Percentiles rank a stretch among this genome's conserved stretches.
phyloP scores from a whole-genome alignment of 2,113 vertebrate species.

The Ia io region DNA sequence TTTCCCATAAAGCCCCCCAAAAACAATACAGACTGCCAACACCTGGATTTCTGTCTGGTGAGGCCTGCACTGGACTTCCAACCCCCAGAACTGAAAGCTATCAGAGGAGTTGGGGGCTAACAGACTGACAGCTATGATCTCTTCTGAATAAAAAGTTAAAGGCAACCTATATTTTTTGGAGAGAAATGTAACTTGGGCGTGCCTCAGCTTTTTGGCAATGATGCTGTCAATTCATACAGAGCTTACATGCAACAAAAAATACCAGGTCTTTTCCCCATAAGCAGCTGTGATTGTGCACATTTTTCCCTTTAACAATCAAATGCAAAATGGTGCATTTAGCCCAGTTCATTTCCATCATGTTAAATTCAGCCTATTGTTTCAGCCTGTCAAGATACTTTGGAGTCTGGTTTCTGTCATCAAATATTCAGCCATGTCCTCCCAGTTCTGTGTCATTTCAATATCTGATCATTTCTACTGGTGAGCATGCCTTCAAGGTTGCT shows the following conservation, averaged over 20 bases:
- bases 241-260: not conserved
- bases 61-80: not conserved
- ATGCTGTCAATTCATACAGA: not conserved
- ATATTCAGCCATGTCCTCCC: not conserved
- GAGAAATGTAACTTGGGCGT: not conserved
- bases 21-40: not conserved
- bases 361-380: not conserved
- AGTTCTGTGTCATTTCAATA: not conserved
- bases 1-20: not conserved
- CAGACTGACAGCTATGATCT: not conserved
- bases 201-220: not conserved
- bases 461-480: not conserved
- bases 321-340: not conserved
- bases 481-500: not conserved
- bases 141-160: slow-evolving; percentile 25
- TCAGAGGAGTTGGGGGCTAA: too few relatives aligned
- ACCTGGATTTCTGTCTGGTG: not conserved
- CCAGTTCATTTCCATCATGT: not conserved
- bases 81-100: not conserved
- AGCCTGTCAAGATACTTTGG: slow-evolving; percentile 9
- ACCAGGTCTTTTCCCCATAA: not conserved
- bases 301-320: slow-evolving; percentile 43
- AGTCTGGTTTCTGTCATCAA: slow-evolving; percentile 43
- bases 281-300: not conserved
- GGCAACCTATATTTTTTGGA: not conserved